phyloP scores from a whole-genome alignment of 2,113 vertebrate genomes.

The Cettia cetti region DNA sequence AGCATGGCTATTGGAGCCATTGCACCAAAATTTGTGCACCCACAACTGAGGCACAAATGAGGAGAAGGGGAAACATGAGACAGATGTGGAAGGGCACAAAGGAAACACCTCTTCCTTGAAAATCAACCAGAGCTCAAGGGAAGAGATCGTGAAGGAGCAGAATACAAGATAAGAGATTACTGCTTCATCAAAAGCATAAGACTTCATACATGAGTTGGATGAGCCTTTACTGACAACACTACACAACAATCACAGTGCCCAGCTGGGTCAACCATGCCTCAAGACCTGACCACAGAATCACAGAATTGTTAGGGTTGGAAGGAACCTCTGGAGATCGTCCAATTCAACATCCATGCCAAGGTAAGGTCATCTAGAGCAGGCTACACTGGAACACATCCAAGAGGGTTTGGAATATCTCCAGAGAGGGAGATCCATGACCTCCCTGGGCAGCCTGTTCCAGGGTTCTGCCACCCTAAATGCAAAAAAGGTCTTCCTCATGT shows the following conservation, averaged over 20 bases:
- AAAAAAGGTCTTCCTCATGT: not conserved
- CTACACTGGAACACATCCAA: not conserved
- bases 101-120: not conserved
- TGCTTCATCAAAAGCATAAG: not conserved
- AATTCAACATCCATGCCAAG: not conserved
- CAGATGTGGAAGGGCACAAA: not conserved
- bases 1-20: not conserved
- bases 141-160: not conserved
- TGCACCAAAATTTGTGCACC: not conserved
- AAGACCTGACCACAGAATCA: not conserved
- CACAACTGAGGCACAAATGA: not conserved
- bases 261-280: not conserved
- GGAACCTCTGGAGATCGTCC: not conserved
- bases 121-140: not conserved
- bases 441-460: not conserved
- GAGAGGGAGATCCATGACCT: rapidly evolving
- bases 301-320: not conserved
- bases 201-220: not conserved
- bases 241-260: not conserved
- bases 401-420: not conserved
- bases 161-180: not conserved
- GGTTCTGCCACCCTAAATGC: not conserved
- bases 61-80: not conserved
- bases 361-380: not conserved
- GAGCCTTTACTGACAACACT: not conserved